phyloP scores from a whole-genome alignment of 2,888 invertebrate species.

The Diarsia dahlii region DNA sequence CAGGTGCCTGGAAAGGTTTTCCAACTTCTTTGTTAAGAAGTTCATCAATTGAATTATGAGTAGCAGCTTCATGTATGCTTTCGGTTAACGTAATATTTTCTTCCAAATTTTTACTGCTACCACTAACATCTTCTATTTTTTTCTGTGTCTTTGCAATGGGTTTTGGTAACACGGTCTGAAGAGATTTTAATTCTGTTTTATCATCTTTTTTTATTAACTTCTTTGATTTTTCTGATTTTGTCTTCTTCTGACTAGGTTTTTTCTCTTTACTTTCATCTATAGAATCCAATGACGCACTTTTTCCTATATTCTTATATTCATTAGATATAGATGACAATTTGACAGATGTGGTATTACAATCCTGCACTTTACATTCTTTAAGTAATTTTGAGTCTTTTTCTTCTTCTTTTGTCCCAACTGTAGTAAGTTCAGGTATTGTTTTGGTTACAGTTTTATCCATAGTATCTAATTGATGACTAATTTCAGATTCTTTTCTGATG shows the following conservation, averaged over 20 bases:
- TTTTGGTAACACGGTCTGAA: slow-evolving; percentile 42
- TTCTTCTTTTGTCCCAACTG: slow-evolving; percentile 7
- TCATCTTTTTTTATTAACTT: slow-evolving; percentile 36
- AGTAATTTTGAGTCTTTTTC: slow-evolving; percentile 12
- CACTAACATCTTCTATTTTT: slow-evolving; percentile 11
- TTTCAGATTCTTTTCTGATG: background rate
- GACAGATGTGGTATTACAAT: background rate
- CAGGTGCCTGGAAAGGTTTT: slow-evolving; percentile 1
- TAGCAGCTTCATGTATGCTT: background rate
- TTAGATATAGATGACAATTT: slow-evolving; percentile 11
- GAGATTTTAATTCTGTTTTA: slow-evolving; percentile 26
- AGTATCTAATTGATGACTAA: background rate
- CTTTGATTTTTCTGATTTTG: slow-evolving; percentile 63
- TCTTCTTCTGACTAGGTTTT: slow-evolving; percentile 51
- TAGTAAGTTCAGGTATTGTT: slow-evolving; percentile 3
- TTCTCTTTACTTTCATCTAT: slow-evolving; percentile 54
- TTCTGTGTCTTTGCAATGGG: slow-evolving; percentile 9
- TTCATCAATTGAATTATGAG: background rate
- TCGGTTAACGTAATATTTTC: background rate
- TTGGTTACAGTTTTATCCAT: slow-evolving; percentile 5
- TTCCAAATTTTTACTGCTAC: slow-evolving; percentile 3
- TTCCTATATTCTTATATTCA: slow-evolving; percentile 50
- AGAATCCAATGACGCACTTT: slow-evolving; percentile 62
- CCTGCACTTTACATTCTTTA: slow-evolving; percentile 14
- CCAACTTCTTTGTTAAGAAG: slow-evolving; percentile 14